phyloP scores from a whole-genome alignment of 1,140 invertebrate genomes.

The Schlechtendalia chinensis region DNA sequence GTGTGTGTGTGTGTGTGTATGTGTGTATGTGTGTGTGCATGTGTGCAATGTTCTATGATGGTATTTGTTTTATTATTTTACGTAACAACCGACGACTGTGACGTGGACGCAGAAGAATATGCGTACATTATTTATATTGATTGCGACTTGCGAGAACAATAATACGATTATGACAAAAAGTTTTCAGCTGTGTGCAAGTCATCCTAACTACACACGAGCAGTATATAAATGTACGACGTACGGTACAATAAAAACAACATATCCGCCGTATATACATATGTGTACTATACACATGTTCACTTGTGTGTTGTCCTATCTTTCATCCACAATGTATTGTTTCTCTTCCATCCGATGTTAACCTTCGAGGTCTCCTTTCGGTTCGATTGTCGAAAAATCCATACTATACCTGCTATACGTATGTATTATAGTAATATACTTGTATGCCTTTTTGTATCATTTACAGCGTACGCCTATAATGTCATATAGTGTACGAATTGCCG shows the following conservation, averaged over 20 bases:
- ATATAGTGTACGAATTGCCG: too few relatives aligned
- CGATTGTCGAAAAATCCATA: background rate
- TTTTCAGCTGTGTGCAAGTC: constrained; percentile 32
- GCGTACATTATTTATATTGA: background rate
- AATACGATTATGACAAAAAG: constrained; percentile 14
- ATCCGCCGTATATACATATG: too few relatives aligned
- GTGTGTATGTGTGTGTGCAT: background rate
- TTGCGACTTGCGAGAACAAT: constrained; percentile 6
- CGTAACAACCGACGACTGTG: background rate
- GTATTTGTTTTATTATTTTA: constrained; percentile 18
- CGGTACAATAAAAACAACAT: background rate
- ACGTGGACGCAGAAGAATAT: background rate
- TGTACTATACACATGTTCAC: too few relatives aligned
- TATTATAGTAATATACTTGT: too few relatives aligned
- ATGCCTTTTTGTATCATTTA: too few relatives aligned
- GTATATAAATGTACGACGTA: too few relatives aligned
- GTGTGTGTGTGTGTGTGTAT: background rate
- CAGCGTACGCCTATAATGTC: too few relatives aligned
- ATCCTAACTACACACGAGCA: background rate
- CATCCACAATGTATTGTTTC: background rate
- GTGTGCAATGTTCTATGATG: background rate
- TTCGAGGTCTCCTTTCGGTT: constrained; percentile 15
- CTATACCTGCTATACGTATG: background rate
- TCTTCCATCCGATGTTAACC: constrained; percentile 17
- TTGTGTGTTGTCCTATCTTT: too few relatives aligned